phyloP scores from a whole-genome alignment of 2,888 invertebrate genomes.

The Lacanobia oleracea region DNA sequence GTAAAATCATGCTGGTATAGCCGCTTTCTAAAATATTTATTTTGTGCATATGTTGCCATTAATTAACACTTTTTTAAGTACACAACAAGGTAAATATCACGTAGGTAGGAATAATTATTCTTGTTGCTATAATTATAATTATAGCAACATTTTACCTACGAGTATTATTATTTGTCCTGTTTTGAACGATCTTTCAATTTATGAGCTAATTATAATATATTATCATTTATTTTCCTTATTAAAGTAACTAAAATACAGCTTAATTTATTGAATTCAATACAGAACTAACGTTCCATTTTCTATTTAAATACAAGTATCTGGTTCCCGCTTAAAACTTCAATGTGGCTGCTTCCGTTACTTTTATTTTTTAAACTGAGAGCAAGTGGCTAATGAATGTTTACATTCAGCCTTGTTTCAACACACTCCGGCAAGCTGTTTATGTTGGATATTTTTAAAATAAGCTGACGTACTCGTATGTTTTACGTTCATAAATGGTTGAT shows the following conservation, averaged over 20 bases:
- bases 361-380: slow-evolving; percentile 56
- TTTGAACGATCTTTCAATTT: slow-evolving; percentile 1
- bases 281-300: neutral
- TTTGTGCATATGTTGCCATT: neutral
- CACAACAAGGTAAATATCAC: slow-evolving; percentile 2
- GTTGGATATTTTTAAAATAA: slow-evolving; percentile 75
- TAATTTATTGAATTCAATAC: neutral
- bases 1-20: neutral
- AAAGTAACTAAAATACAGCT: neutral
- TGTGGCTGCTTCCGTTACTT: slow-evolving; percentile 70
- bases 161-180: slow-evolving; percentile 38
- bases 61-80: neutral
- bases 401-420: slow-evolving; percentile 73
- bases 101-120: neutral
- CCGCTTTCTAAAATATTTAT: neutral
- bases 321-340: slow-evolving; percentile 55
- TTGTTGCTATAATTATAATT: neutral
- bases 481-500: slow-evolving; percentile 51
- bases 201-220: neutral
- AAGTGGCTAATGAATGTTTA: slow-evolving; percentile 66
- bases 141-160: neutral
- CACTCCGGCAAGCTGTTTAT: slow-evolving; percentile 62
- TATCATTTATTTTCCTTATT: slow-evolving; percentile 23
- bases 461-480: slow-evolving; percentile 20
- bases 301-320: neutral